Conservation (phyloP, 1,140 invertebrate species). For the Chymomyza costata region DNA sequence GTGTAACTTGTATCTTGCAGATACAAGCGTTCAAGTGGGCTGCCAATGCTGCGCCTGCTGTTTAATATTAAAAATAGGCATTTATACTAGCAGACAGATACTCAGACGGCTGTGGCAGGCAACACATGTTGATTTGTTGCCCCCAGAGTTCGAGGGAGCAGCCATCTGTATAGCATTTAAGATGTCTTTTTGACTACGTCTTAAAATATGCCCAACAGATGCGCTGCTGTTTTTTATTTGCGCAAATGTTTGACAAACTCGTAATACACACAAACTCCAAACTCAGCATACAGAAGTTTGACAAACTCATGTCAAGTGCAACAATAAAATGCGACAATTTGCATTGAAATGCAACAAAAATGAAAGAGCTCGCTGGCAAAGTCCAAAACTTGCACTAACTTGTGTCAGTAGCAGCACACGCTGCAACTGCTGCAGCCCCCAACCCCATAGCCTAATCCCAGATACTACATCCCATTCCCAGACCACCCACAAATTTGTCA, state of each 20-base stretch:
- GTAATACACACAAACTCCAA: slow-evolving; percentile 44
- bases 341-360: too few species aligned
- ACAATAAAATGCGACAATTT: slow-evolving; percentile 9
- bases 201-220: neutral
- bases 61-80: too few species aligned
- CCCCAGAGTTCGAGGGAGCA: too few species aligned
- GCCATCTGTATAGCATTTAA: neutral
- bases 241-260: slow-evolving; percentile 37
- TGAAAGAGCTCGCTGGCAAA: neutral
- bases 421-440: slow-evolving; percentile 14
- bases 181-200: slow-evolving; percentile 5
- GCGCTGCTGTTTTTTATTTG: slow-evolving; percentile 62
- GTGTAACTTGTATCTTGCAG: slow-evolving; percentile 18
- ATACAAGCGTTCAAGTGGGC: slow-evolving; percentile 1
- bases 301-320: slow-evolving; percentile 49
- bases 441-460: too few species aligned
- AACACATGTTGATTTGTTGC: too few species aligned
- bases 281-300: slow-evolving; percentile 11
- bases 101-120: too few species aligned
- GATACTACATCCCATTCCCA: too few species aligned
- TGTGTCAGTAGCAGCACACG: slow-evolving; percentile 7
- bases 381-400: neutral
- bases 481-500: slow-evolving; percentile 61
- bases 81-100: too few species aligned
- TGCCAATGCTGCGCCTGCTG: too few species aligned